Conservation (phyloP, 2,797 vertebrate species). For the Anniella stebbinsi region DNA sequence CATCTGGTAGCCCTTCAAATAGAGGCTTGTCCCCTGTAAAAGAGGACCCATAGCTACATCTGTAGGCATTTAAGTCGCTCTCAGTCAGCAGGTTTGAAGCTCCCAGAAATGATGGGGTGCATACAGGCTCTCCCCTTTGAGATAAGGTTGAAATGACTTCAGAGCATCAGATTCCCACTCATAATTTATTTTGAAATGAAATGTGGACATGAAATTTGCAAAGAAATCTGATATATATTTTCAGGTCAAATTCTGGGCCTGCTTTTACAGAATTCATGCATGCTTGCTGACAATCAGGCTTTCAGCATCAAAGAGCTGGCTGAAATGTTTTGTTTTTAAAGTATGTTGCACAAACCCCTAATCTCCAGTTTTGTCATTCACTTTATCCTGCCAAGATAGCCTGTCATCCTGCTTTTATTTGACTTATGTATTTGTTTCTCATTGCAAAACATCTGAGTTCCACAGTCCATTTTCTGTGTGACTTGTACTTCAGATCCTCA, state of each 20-base stretch:
- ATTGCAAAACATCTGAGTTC: neutral
- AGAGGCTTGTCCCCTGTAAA: no score
- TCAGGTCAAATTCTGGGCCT: neutral
- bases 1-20: no score
- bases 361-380: neutral
- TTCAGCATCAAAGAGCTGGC: neutral
- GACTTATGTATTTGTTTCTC: neutral
- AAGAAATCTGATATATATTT: neutral
- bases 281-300: neutral
- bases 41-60: no score
- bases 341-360: neutral
- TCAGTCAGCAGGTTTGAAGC: no score
- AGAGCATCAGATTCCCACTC: neutral
- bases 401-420: neutral
- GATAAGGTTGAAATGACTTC: neutral
- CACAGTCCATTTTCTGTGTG: no score
- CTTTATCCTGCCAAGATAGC: neutral
- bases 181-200: no score
- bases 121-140: neutral
- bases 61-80: no score
- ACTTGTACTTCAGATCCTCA: neutral
- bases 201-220: neutral
- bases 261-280: neutral
- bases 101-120: neutral
- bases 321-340: neutral